Percentiles rank a stretch among this genome's conserved stretches.
Evolutionary conservation across 2,113 vertebrate genomes (phyloP).

Genomic region (Perccottus glenii): DNA sequence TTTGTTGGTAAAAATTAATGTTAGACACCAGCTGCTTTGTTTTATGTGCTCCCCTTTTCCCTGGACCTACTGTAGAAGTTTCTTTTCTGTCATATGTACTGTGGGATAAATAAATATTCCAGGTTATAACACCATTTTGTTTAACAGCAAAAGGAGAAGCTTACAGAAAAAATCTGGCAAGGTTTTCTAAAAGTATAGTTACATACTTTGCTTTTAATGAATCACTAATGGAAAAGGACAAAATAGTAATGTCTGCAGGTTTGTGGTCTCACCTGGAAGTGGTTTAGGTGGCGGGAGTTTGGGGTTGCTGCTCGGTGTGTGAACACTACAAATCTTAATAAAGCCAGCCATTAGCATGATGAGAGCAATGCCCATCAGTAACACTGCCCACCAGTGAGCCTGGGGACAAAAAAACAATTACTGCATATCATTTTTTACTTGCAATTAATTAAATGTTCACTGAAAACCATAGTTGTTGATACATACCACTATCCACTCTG

Average conservation of each 20-base stretch:
- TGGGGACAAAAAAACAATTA: slow-evolving; percentile 78
- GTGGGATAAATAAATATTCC: no score
- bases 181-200: no score
- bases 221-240: no score
- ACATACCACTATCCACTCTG: slow-evolving; percentile 97
- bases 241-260: neutral
- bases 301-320: slow-evolving; percentile 98
- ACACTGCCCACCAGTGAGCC: slow-evolving; percentile 98
- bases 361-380: slow-evolving; percentile 97
- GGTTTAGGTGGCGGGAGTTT: slow-evolving; percentile 98
- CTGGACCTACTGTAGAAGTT: no score
- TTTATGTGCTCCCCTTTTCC: no score
- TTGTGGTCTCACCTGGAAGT: slow-evolving; percentile 88
- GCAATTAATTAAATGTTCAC: neutral
- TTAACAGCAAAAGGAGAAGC: no score
- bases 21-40: no score
- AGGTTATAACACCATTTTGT: no score
- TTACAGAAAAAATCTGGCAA: no score
- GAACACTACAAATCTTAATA: slow-evolving; percentile 99
- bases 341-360: slow-evolving; percentile 99
- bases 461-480: neutral
- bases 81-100: no score
- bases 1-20: no score
- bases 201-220: no score
- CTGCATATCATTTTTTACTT: slow-evolving; percentile 58